Evolutionary conservation across 2,113 vertebrate genomes (phyloP).

Genomic region (Mystacornis crossleyi): DNA sequence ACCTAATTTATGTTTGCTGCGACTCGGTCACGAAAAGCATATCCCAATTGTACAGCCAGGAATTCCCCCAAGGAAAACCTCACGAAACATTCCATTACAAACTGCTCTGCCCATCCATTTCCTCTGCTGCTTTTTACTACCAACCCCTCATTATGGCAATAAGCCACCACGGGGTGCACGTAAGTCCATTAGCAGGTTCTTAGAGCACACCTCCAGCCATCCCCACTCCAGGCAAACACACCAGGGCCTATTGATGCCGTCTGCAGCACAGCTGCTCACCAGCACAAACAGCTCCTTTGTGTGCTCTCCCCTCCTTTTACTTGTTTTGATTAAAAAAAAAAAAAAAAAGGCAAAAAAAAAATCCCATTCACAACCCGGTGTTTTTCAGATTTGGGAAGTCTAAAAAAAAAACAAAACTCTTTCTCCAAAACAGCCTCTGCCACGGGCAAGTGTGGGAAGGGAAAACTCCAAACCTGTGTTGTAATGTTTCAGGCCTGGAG

Average conservation of each 20-base stretch:
- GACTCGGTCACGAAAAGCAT: neutral
- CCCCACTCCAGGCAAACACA: neutral
- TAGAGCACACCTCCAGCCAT: slow-evolving; percentile 2
- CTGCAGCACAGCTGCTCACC: slow-evolving; percentile 7
- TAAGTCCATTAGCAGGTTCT: slow-evolving; percentile 17
- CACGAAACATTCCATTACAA: neutral
- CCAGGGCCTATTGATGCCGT: neutral
- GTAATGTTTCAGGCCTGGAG: neutral
- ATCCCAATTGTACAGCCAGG: neutral
- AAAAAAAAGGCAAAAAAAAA: neutral
- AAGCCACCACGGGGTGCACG: neutral
- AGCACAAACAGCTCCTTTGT: slow-evolving; percentile 45
- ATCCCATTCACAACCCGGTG: neutral
- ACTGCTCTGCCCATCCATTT: slow-evolving; percentile 35
- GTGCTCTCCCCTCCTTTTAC: neutral
- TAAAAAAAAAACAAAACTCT: neutral
- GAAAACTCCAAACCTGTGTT: neutral
- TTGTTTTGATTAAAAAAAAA: neutral
- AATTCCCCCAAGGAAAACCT: neutral
- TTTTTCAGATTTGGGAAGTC: neutral
- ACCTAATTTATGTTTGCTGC: neutral
- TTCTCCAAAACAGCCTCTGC: neutral
- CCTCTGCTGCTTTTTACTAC: slow-evolving; percentile 2
- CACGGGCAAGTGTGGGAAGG: accelerated
- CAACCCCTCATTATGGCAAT: slow-evolving; percentile 22